A percentile compares a stretch with the other conserved stretches of the same genome.
Evolutionary conservation across 2,888 invertebrate species (phyloP).

Genomic region (Acronicta aceris): DNA sequence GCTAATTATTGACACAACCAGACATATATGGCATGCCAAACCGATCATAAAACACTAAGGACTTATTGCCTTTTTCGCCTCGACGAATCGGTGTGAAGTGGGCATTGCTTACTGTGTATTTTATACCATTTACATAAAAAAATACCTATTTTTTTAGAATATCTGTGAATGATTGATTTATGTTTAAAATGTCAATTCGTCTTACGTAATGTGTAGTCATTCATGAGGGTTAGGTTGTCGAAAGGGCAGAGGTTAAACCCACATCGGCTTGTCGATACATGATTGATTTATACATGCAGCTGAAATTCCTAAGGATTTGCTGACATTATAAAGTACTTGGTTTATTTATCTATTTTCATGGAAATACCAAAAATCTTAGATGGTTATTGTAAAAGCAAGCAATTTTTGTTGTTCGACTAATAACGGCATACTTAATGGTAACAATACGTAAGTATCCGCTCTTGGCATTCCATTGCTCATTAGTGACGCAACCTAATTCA

Average conservation of each 20-base stretch:
- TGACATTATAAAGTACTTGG: background rate
- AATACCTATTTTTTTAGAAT: conserved; percentile 21
- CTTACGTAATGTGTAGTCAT: conserved; percentile 38
- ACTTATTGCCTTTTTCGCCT: conserved; percentile 67
- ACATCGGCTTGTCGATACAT: conserved; percentile 38
- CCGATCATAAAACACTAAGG: conserved; percentile 67
- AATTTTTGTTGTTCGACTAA: conserved; percentile 8
- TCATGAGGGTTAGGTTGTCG: conserved; percentile 29
- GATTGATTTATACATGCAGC: conserved; percentile 42
- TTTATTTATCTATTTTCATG: background rate
- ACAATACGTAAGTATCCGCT: conserved; percentile 31
- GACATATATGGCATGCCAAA: conserved; percentile 59
- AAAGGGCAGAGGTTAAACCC: conserved; percentile 49
- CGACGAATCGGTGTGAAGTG: conserved; percentile 68
- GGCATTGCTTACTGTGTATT: conserved; percentile 48
- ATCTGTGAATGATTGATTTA: conserved; percentile 47
- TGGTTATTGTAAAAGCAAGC: background rate
- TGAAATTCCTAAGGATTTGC: conserved; percentile 10
- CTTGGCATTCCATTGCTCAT: conserved; percentile 43
- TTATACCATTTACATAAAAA: conserved; percentile 40
- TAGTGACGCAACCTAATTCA: conserved; percentile 43
- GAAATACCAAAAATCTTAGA: background rate
- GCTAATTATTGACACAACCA: conserved; percentile 60
- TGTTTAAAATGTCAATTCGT: conserved; percentile 46
- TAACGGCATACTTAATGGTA: conserved; percentile 28